Evolutionary conservation across 2,888 invertebrate genomes (phyloP).

Genomic region (Ochlodes sylvanus): DNA sequence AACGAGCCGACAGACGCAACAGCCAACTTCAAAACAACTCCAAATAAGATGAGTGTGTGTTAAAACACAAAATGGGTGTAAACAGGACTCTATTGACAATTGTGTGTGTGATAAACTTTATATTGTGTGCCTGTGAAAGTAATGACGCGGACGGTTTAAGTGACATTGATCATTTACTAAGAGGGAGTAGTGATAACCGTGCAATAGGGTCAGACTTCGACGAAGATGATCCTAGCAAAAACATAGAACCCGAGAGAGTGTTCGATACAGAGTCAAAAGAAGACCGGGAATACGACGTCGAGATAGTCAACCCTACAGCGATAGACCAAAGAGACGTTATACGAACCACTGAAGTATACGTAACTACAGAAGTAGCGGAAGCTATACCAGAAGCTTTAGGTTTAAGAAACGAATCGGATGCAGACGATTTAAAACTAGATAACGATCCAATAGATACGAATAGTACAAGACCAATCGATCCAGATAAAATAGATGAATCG

Average conservation of each 20-base stretch:
- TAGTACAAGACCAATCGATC: conserved; percentile 3
- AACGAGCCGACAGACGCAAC: background rate
- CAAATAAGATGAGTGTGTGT: conserved; percentile 30
- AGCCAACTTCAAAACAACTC: background rate
- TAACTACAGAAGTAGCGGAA: conserved; percentile 12
- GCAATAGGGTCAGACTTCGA: conserved; percentile 32
- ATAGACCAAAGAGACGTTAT: conserved; percentile 31
- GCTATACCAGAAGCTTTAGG: conserved; percentile 28
- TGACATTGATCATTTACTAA: conserved; percentile 17
- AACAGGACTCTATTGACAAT: conserved; percentile 38
- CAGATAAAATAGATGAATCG: conserved; percentile 27
- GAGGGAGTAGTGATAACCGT: conserved; percentile 8
- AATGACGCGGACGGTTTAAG: conserved; percentile 16
- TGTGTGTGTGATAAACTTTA: conserved; percentile 40
- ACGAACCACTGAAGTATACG: conserved; percentile 13
- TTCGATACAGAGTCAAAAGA: conserved; percentile 23
- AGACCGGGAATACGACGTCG: conserved; percentile 31
- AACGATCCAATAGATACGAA: conserved; percentile 10
- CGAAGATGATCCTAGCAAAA: conserved; percentile 33
- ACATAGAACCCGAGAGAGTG: conserved; percentile 38
- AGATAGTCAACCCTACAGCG: conserved; percentile 30
- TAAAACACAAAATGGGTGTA: conserved; percentile 42
- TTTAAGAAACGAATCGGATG: conserved; percentile 14
- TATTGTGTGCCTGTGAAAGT: conserved; percentile 40
- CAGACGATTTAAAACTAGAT: background rate